These are phyloP conservation scores for Tridacna crocea DNA, from an alignment of 2,888 invertebrate genomes.

Conservation along the genomic window DNA sequence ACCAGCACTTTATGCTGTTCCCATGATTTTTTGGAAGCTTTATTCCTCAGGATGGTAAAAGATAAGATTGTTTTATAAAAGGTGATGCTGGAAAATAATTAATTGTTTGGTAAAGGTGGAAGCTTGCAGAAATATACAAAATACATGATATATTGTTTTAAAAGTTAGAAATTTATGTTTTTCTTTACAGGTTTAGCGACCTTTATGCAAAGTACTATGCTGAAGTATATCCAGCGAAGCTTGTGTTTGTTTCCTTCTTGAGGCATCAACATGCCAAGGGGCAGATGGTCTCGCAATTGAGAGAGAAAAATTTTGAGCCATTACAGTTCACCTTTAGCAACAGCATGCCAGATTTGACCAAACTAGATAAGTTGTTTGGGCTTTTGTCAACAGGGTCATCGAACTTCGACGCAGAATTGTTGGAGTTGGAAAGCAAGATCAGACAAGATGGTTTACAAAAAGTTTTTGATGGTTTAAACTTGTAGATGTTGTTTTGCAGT, in stretches of 20 bases:
- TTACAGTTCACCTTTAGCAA: conserved; percentile 80
- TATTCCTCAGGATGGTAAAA: too few relatives aligned
- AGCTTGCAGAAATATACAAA: too few relatives aligned
- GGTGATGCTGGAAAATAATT: too few relatives aligned
- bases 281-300: conserved; percentile 78
- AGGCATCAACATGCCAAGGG: conserved; percentile 77
- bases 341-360: conserved; percentile 82
- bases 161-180: not conserved
- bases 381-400: conserved; percentile 78
- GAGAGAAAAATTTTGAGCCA: conserved; percentile 69
- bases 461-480: conserved; percentile 47
- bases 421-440: conserved; percentile 63
- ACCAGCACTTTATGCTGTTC: not conserved
- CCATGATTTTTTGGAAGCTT: not conserved
- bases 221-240: conserved; percentile 81
- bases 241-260: conserved; percentile 84
- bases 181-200: conserved; percentile 74
- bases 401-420: conserved; percentile 73
- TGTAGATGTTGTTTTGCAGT: not conserved
- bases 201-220: conserved; percentile 81
- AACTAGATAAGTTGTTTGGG: conserved; percentile 83
- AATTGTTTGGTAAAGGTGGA: too few relatives aligned
- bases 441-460: conserved; percentile 62
- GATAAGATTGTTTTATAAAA: too few relatives aligned
- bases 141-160: not conserved